phyloP scores from a whole-genome alignment of 1,140 invertebrate genomes.

The Drosophila micromelanica region DNA sequence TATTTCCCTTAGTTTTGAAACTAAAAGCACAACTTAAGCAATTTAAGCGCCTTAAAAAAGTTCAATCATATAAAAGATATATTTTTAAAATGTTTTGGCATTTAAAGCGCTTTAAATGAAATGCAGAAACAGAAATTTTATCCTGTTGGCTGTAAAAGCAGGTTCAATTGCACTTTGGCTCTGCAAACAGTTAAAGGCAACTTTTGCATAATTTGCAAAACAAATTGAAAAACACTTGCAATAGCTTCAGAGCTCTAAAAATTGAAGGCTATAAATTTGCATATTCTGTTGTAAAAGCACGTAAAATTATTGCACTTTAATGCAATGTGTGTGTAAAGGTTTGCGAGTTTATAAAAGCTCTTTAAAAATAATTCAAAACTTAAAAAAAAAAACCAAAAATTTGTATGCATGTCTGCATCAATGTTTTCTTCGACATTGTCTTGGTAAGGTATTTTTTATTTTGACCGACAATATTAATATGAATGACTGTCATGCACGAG shows the following conservation, averaged over 20 bases:
- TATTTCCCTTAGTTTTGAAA: too few relatives aligned
- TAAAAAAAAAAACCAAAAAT: not conserved
- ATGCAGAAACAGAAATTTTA: not conserved
- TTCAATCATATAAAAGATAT: not conserved
- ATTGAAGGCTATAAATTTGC: conserved; percentile 27
- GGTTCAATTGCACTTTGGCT: conserved; percentile 1
- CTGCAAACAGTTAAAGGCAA: not conserved
- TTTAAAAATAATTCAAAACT: too few relatives aligned
- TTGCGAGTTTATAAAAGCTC: not conserved
- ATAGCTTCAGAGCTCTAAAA: conserved; percentile 14
- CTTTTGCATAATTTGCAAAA: conserved; percentile 56
- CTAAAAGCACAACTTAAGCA: too few relatives aligned
- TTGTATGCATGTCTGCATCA: conserved; percentile 36
- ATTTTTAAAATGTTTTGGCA: not conserved
- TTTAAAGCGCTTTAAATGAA: not conserved
- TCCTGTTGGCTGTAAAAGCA: too few relatives aligned
- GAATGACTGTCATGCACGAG: conserved; percentile 64
- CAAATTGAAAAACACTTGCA: conserved; percentile 57
- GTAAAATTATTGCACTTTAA: not conserved
- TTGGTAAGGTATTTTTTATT: conserved; percentile 11
- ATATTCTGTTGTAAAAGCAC: conserved; percentile 19
- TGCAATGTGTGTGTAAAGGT: conserved; percentile 5
- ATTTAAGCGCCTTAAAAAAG: not conserved
- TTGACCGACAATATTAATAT: conserved; percentile 75
- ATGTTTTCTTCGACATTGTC: conserved; percentile 9